These are phyloP conservation scores for Caerostris extrusa DNA, from an alignment of 1,140 invertebrate genomes.

Conservation along the genomic window DNA sequence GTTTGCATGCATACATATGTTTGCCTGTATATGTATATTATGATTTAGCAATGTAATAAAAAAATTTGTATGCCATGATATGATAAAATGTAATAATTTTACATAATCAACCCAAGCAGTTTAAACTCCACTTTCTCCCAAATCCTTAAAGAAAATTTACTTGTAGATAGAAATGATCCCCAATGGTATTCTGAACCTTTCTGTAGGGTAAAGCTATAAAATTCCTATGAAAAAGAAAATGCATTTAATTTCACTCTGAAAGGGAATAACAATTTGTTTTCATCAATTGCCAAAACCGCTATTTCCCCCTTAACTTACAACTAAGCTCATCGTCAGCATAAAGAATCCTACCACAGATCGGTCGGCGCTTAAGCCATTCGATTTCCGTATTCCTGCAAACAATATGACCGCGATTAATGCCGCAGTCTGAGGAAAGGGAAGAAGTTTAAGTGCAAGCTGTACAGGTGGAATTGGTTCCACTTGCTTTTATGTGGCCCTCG, in stretches of 20 bases:
- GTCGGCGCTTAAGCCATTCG: neutral
- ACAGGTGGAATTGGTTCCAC: neutral
- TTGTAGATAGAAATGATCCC: too few species aligned
- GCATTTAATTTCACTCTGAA: neutral
- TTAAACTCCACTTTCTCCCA: too few species aligned
- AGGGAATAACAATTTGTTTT: slow-evolving; percentile 21
- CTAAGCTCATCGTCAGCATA: neutral
- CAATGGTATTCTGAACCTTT: too few species aligned
- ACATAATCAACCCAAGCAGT: too few species aligned
- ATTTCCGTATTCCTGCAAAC: slow-evolving; percentile 2
- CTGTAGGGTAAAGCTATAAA: too few species aligned
- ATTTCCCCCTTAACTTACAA: neutral
- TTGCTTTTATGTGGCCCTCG: neutral
- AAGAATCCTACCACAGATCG: neutral
- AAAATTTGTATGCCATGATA: too few species aligned
- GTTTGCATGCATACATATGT: too few species aligned
- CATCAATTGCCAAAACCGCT: neutral
- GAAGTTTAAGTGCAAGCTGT: neutral
- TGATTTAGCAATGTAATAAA: too few species aligned
- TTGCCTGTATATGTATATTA: too few species aligned
- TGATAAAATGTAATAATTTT: too few species aligned
- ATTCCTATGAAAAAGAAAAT: neutral
- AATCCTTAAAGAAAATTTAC: too few species aligned
- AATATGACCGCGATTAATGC: slow-evolving; percentile 8
- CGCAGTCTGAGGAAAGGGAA: neutral